Conservation (phyloP, 2,113 vertebrate species). For the Saguinus midas region DNA sequence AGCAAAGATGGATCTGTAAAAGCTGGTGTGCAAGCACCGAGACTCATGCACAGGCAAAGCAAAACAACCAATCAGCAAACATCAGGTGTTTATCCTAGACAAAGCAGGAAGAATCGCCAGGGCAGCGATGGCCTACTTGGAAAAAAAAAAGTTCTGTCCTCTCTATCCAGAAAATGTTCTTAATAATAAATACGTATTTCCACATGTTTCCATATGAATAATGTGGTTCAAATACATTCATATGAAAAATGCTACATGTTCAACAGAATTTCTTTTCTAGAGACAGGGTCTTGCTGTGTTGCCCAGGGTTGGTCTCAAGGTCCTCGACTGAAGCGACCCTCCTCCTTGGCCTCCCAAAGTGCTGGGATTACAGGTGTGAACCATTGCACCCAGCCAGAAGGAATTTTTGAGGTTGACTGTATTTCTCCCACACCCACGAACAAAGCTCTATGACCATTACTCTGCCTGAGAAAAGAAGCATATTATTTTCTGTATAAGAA, state of each 20-base stretch:
- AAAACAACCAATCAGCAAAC: background rate
- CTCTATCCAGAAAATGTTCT: background rate
- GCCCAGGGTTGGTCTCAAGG: too few species aligned
- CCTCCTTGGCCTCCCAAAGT: too few species aligned
- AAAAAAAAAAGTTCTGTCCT: background rate
- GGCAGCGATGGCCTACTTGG: background rate
- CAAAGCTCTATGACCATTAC: background rate
- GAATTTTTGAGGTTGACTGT: background rate
- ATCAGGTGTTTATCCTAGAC: accelerated
- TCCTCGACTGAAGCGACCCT: too few species aligned
- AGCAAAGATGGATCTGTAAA: slow-evolving; percentile 81
- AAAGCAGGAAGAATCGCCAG: background rate
- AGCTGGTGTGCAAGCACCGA: slow-evolving; percentile 66
- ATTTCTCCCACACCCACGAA: background rate
- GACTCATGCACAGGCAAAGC: background rate
- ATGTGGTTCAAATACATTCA: background rate
- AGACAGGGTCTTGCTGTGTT: too few species aligned
- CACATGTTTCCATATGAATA: background rate
- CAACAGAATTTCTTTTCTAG: background rate
- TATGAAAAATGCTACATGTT: background rate
- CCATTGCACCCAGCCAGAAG: background rate
- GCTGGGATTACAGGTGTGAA: too few species aligned
- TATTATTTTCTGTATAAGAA: slow-evolving; percentile 10
- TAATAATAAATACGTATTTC: background rate
- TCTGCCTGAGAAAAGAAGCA: background rate